These are phyloP conservation scores for Tupaia chinensis DNA, from an alignment of 2,113 vertebrate species.

Conservation along the genomic window DNA sequence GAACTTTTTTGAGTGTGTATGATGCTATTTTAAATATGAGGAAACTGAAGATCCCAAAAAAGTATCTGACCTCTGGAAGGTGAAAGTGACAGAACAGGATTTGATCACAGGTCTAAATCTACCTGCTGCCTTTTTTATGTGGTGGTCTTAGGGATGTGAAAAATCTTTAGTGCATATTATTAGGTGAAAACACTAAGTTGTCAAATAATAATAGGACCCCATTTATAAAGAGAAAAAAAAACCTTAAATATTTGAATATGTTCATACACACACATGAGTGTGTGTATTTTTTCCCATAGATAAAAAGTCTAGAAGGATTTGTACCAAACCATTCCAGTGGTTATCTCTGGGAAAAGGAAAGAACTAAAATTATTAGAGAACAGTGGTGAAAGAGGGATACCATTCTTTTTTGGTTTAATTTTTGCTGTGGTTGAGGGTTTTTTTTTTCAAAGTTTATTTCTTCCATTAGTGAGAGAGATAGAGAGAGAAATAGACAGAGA, in stretches of 20 bases:
- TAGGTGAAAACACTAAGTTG: conserved; percentile 2
- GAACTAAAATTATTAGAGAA: not conserved
- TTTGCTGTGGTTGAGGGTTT: not conserved
- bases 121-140: not conserved
- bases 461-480: too few relatives aligned
- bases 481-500: too few relatives aligned
- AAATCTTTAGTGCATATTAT: not conserved
- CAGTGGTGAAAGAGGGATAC: not conserved
- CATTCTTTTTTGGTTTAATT: not conserved
- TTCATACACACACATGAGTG: not conserved
- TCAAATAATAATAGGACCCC: not conserved
- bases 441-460: too few relatives aligned
- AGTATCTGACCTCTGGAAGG: not conserved
- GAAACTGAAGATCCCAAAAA: not conserved
- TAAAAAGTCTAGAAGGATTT: not conserved
- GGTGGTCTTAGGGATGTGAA: not conserved
- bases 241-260: not conserved
- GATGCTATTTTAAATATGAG: conserved; percentile 25
- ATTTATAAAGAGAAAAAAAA: not conserved
- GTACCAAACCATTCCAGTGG: not conserved
- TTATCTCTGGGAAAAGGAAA: not conserved
- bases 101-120: not conserved
- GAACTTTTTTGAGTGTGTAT: not conserved
- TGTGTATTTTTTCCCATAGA: not conserved
- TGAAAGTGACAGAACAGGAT: not conserved